Evolutionary conservation across 2,888 invertebrate species (phyloP).

Genomic region (Cantharis lateralis): DNA sequence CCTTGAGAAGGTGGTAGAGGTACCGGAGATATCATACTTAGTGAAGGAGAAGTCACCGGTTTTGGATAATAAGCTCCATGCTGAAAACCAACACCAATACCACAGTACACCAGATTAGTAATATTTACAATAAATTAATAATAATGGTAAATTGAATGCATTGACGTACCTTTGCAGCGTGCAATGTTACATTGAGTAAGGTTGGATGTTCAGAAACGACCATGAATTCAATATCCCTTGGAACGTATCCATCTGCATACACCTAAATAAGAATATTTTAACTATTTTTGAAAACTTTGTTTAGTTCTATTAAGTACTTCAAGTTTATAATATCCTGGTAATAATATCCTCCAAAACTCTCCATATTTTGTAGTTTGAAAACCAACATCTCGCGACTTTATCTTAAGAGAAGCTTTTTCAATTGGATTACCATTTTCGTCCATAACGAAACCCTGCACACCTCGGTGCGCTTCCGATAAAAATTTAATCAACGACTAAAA

Average conservation of each 20-base stretch:
- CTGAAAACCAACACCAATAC: conserved; percentile 44
- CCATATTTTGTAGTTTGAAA: conserved; percentile 88
- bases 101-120: not conserved
- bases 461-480: conserved; percentile 83
- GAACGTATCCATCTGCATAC: conserved; percentile 81
- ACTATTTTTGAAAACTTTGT: conserved; percentile 6
- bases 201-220: conserved; percentile 87
- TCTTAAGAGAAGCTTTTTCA: conserved; percentile 76
- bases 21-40: conserved; percentile 46
- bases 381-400: conserved; percentile 81
- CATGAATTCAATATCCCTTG: conserved; percentile 83
- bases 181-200: conserved; percentile 79
- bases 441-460: conserved; percentile 86
- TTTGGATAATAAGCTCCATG: conserved; percentile 50
- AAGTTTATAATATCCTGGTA: conserved; percentile 85
- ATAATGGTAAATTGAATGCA: not conserved
- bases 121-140: no score
- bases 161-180: conserved; percentile 75
- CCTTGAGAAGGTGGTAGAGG: conserved; percentile 34
- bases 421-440: conserved; percentile 79
- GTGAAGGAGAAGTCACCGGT: conserved; percentile 52
- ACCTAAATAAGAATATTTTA: conserved; percentile 60
- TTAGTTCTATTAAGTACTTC: conserved; percentile 63
- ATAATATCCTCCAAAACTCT: conserved; percentile 92
- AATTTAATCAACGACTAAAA: conserved; percentile 80